phyloP scores from a whole-genome alignment of 2,888 invertebrate genomes.

The Melanostoma mellinum region DNA sequence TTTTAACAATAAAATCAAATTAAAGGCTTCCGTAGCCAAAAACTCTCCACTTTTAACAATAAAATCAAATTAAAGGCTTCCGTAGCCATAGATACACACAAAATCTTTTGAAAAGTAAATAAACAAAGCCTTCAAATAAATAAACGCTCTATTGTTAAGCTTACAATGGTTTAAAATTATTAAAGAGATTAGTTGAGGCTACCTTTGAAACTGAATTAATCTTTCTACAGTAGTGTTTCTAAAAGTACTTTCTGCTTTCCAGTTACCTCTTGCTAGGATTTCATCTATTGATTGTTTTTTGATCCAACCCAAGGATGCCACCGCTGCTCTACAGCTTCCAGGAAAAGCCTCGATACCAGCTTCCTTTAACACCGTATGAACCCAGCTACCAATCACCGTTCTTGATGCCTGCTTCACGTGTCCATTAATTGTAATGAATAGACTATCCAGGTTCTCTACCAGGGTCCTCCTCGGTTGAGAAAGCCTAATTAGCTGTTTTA shows the following conservation, averaged over 20 bases:
- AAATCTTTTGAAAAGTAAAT: too few species aligned
- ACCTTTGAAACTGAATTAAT: neutral
- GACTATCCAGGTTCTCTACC: neutral
- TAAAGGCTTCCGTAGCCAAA: too few species aligned
- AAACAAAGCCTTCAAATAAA: too few species aligned
- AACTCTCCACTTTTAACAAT: too few species aligned
- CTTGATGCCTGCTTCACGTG: slow-evolving; percentile 1
- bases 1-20: too few species aligned
- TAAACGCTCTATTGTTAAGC: neutral
- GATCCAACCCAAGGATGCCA: slow-evolving; percentile 27
- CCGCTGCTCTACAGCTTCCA: slow-evolving; percentile 25
- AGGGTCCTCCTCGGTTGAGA: slow-evolving; percentile 5
- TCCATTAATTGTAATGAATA: slow-evolving; percentile 22
- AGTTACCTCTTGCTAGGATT: slow-evolving; percentile 24
- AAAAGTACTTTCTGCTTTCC: slow-evolving; percentile 26
- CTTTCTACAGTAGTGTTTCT: slow-evolving; percentile 15
- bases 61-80: too few species aligned
- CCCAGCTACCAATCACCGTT: slow-evolving; percentile 8
- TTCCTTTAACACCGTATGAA: slow-evolving; percentile 4
- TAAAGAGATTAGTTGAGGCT: slow-evolving; percentile 19
- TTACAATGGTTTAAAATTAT: slow-evolving; percentile 16
- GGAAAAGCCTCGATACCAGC: neutral
- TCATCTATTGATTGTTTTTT: slow-evolving; percentile 16
- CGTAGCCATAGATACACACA: too few species aligned
- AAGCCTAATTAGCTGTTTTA: slow-evolving; percentile 4